These are phyloP conservation scores for Zosterops hypoxanthus DNA, from an alignment of 2,113 vertebrate species.

Conservation along the genomic window DNA sequence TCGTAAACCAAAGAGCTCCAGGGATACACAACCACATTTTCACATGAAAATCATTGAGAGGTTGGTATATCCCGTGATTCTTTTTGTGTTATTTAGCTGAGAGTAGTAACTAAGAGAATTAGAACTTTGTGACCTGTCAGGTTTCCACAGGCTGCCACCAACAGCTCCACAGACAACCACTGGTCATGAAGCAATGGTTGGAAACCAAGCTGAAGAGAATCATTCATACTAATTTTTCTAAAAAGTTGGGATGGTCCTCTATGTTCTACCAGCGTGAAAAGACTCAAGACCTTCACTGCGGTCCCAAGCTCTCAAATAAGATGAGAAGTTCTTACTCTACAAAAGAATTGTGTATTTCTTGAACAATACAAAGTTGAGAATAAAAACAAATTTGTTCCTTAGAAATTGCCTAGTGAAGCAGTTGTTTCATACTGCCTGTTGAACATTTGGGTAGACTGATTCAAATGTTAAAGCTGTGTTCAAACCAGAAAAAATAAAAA, in stretches of 20 bases:
- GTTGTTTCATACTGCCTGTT: slow-evolving; percentile 82
- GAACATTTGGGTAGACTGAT: slow-evolving; percentile 79
- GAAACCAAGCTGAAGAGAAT: neutral
- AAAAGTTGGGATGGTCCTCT: neutral
- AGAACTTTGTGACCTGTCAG: neutral
- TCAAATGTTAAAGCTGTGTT: slow-evolving; percentile 84
- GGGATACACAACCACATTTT: neutral
- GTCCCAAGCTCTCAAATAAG: slow-evolving; percentile 33
- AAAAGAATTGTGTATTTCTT: slow-evolving; percentile 58
- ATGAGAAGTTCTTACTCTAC: slow-evolving; percentile 31
- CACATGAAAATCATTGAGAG: neutral
- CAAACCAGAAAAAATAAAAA: slow-evolving; percentile 88
- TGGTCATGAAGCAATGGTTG: neutral
- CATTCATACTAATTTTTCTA: slow-evolving; percentile 3
- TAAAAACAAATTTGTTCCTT: slow-evolving; percentile 74
- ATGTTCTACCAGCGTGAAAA: neutral
- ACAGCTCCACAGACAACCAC: neutral
- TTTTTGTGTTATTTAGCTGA: neutral
- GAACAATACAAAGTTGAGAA: slow-evolving; percentile 74
- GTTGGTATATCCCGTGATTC: neutral
- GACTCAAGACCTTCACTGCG: neutral
- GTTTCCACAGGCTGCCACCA: neutral
- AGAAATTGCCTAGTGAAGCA: slow-evolving; percentile 78
- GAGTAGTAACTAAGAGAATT: neutral
- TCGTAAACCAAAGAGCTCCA: neutral